Evolutionary conservation across 2,888 invertebrate species (phyloP), one percentile per base, ranked within the genome.

Genomic region (Ashinkailepas kermadecensis): DNA sequence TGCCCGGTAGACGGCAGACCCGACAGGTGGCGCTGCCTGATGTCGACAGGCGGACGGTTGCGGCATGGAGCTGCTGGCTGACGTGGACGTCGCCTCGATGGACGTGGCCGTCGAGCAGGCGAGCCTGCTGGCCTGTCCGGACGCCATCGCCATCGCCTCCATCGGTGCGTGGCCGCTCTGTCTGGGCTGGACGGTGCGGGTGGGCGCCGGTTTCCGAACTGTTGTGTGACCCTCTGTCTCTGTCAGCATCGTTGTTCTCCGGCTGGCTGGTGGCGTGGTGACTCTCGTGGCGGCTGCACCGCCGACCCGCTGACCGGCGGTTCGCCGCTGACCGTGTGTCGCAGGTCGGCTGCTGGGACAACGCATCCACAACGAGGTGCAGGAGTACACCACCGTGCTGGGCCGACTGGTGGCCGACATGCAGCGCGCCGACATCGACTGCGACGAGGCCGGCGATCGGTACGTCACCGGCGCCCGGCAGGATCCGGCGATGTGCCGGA

Each of bases 361-460:
- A 21, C 74, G 74, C 7, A 74, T 74, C 10, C 18, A 74, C 74
- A 23, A 21, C 18, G 74, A 74, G 74, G 74, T 74, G 54, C 56
- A 54, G 54, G 74, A 74, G 74, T 74, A 74, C 56, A 74, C 74
- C 9, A 56, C 56, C 74, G 74, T 74, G 56, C 74, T 74, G 54
- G 54, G 74, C 74, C 15, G 21, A 11, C 74, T 74, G 9, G 74
- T 74, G 56, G 23, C 21, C 54, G 74, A 54, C 74, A 54, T 56
- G 74, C 21, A 54, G 21, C 74, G 74, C 9, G 21, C 21, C 74
- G 56, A 23, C 59, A 11, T 59, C 74, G 54, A 9, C 56, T 3
- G 21, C 74, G 54, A 56, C 15, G 18, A 6, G 2, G 18, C 15
- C 39, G 54, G 21, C 56, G 74, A 18, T 39, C 15, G 70, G 70